Conservation (phyloP, 1,140 invertebrate genomes). For the Mizuhopecten yessoensis region DNA sequence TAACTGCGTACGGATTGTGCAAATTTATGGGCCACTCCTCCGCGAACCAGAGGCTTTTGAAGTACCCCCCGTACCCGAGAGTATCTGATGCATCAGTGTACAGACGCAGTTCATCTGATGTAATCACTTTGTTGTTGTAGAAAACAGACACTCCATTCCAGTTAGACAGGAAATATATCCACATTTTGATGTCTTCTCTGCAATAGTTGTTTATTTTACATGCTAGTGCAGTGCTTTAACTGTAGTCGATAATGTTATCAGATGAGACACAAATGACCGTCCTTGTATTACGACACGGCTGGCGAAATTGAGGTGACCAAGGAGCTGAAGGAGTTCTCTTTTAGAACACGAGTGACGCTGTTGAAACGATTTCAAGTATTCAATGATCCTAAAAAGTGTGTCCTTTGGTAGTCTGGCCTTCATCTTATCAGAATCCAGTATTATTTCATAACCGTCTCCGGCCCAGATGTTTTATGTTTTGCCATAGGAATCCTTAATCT, state of each 20-base stretch:
- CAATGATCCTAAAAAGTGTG: constrained; percentile 7
- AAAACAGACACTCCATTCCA: constrained; percentile 47
- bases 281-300: constrained; percentile 46
- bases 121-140: not conserved
- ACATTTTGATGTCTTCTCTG: constrained; percentile 43
- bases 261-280: constrained; percentile 50
- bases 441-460: constrained; percentile 11
- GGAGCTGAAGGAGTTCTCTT: constrained; percentile 49
- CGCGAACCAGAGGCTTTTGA: constrained; percentile 49
- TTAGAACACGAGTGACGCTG: constrained; percentile 51
- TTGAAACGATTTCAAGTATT: constrained; percentile 16
- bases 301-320: constrained; percentile 55
- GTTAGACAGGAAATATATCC: not conserved
- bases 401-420: constrained; percentile 49
- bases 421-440: constrained; percentile 47
- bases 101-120: not conserved
- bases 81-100: constrained; percentile 48
- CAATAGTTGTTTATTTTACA: constrained; percentile 28
- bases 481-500: constrained; percentile 52
- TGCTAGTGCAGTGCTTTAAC: constrained; percentile 41
- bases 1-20: not conserved
- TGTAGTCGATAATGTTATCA: not conserved
- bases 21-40: constrained; percentile 44
- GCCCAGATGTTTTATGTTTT: constrained; percentile 50
- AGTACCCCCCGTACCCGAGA: constrained; percentile 52